Evolutionary conservation across 2,888 invertebrate species (phyloP).

Genomic region (Caradrina kadenii): DNA sequence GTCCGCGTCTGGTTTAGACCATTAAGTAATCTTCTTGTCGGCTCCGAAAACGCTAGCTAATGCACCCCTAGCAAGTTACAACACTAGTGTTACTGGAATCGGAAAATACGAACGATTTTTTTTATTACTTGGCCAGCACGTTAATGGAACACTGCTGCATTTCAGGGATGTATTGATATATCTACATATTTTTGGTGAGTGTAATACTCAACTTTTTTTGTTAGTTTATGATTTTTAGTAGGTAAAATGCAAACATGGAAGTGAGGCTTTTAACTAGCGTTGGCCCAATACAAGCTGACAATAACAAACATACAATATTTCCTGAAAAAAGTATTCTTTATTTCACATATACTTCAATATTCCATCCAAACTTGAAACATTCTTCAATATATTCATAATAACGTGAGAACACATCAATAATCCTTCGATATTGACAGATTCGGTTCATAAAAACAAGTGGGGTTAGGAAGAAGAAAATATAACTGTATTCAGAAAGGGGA

Average conservation of each 20-base stretch:
- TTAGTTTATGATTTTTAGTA: neutral
- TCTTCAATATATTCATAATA: constrained; percentile 58
- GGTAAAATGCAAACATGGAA: neutral
- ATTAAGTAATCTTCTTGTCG: constrained; percentile 76
- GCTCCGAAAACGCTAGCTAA: constrained; percentile 74
- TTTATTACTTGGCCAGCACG: constrained; percentile 18
- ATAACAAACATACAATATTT: constrained; percentile 9
- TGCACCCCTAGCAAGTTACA: constrained; percentile 73
- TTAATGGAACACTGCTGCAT: constrained; percentile 18
- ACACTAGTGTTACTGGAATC: constrained; percentile 63
- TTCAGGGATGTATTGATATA: neutral
- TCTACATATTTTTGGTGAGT: neutral
- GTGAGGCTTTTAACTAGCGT: neutral
- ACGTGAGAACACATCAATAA: constrained; percentile 59
- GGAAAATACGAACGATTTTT: constrained; percentile 45
- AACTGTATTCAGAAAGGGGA: constrained; percentile 54
- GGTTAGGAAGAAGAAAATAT: constrained; percentile 57
- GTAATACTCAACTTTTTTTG: neutral
- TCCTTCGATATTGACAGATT: constrained; percentile 62
- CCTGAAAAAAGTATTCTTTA: constrained; percentile 12
- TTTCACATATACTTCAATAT: constrained; percentile 23
- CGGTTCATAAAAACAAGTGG: constrained; percentile 64
- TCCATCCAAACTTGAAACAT: constrained; percentile 48
- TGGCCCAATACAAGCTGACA: neutral
- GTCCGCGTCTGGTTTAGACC: constrained; percentile 74